A percentile compares a stretch with the other conserved stretches of the same genome.
phyloP scores from a whole-genome alignment of 1,140 invertebrate genomes.

The Heliothis virescens region DNA sequence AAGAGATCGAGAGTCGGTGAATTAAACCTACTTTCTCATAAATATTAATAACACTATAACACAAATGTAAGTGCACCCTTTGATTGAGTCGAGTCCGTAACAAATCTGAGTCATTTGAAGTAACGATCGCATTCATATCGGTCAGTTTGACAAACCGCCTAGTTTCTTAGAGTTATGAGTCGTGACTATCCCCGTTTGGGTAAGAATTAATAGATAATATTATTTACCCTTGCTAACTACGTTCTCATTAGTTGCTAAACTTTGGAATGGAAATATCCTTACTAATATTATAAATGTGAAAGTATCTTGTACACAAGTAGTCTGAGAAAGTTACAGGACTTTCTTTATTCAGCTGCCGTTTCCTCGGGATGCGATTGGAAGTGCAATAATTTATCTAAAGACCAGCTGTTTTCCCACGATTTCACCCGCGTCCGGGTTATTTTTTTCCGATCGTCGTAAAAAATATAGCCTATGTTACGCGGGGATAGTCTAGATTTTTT shows the following conservation, averaged over 20 bases:
- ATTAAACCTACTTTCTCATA: neutral
- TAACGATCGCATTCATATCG: slow-evolving; percentile 62
- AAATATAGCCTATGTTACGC: too few relatives aligned
- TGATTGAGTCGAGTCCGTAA: slow-evolving; percentile 1
- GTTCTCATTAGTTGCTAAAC: neutral
- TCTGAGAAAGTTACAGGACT: too few relatives aligned
- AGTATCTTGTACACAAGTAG: too few relatives aligned
- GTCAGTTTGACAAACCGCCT: slow-evolving; percentile 61
- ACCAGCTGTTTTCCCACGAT: too few relatives aligned
- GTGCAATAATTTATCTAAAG: too few relatives aligned
- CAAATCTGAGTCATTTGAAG: neutral
- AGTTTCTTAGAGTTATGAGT: slow-evolving; percentile 51
- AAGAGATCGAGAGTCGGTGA: neutral
- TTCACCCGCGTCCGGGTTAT: too few relatives aligned
- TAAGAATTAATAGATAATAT: slow-evolving; percentile 12
- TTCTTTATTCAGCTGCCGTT: too few relatives aligned
- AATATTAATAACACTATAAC: neutral
- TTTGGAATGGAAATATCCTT: neutral
- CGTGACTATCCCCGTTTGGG: neutral
- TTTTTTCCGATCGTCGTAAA: too few relatives aligned
- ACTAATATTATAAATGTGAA: too few relatives aligned
- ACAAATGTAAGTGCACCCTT: neutral
- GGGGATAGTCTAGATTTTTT: too few relatives aligned
- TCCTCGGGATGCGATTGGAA: too few relatives aligned
- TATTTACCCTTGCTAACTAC: neutral